Evolutionary conservation across 2,888 invertebrate species (phyloP).

Genomic region (Polia nebulosa): DNA sequence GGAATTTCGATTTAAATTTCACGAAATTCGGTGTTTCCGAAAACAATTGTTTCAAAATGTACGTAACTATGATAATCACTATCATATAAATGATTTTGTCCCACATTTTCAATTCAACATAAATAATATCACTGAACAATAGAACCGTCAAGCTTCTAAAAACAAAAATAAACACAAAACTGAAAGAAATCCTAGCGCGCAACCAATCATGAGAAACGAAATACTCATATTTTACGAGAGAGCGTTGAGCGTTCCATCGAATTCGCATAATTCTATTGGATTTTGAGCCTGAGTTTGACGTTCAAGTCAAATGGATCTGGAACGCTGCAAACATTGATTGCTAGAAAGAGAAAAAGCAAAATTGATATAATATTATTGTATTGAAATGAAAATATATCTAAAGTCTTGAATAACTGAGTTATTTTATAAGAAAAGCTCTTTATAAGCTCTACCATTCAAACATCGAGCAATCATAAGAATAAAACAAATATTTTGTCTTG

Average conservation of each 20-base stretch:
- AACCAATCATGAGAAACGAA: slow-evolving; percentile 67
- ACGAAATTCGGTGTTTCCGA: slow-evolving; percentile 89
- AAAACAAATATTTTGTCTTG: no score
- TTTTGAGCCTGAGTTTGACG: slow-evolving; percentile 47
- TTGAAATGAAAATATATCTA: no score
- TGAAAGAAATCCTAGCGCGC: slow-evolving; percentile 55
- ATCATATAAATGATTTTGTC: slow-evolving; percentile 85
- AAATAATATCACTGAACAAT: slow-evolving; percentile 46
- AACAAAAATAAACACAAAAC: slow-evolving; percentile 68
- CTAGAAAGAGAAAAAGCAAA: slow-evolving; percentile 23
- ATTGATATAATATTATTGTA: no score
- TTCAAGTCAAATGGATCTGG: slow-evolving; percentile 22
- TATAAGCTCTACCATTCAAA: no score
- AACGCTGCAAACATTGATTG: slow-evolving; percentile 51
- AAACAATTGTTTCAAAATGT: slow-evolving; percentile 86
- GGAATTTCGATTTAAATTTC: slow-evolving; percentile 89
- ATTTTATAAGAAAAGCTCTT: no score
- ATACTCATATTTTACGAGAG: slow-evolving; percentile 38
- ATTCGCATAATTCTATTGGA: slow-evolving; percentile 1
- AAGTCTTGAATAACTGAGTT: no score
- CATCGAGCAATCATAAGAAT: no score
- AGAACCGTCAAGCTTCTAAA: slow-evolving; percentile 58
- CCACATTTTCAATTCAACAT: slow-evolving; percentile 77
- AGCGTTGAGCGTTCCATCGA: slow-evolving; percentile 54
- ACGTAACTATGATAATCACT: slow-evolving; percentile 81